Base-by-base conservation (phyloP, 2,888 invertebrate genomes). In the Drosophila lacicola region DNA sequence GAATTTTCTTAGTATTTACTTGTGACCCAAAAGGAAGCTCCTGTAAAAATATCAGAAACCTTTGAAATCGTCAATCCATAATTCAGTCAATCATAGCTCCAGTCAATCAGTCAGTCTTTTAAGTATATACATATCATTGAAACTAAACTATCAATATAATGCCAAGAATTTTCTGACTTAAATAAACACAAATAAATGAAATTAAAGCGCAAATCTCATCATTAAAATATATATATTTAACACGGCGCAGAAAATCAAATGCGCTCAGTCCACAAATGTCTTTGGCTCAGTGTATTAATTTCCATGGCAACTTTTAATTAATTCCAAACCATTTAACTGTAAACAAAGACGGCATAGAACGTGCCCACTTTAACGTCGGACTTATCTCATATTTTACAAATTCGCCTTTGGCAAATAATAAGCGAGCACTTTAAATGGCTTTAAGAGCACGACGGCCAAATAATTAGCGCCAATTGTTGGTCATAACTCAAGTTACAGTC, bases 301-400 rank as follows among this genome's bases (percentile, higher is more conserved):
- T 39, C 64, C 74, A 56, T 78, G 42, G 78, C 69, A 76, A 74
- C 74, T 66, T 78, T 76, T 78, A 88, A 89, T 89, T 89, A 89
- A 81, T 89, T 89, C 80, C 88, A 81, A 79, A 70, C 78, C 86
- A 89, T 89, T 89, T 80, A 84, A 80, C 88, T 74, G 73, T 51
- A 69, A 81, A 81, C 77, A 81, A 72, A 75, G 75, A 41, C 53
- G 54, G 44, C 58, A 46, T 13, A 39, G 44, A 67, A 77, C 78
- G 67, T 45, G 68, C 58, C 62, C 70, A 70, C 58, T 74, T 55
- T 36, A 62, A 57, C 60, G 25, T 34, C 19, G 14, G 36, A 75
- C 64, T 77, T 75, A 75, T 82, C 85, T 82, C 73, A 82, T 82
- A 90, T 80, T 89, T 82, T 77, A 74, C 74, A 80, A 78, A 8